Conservation (phyloP, 2,888 invertebrate species). For the Aquatica leii region DNA sequence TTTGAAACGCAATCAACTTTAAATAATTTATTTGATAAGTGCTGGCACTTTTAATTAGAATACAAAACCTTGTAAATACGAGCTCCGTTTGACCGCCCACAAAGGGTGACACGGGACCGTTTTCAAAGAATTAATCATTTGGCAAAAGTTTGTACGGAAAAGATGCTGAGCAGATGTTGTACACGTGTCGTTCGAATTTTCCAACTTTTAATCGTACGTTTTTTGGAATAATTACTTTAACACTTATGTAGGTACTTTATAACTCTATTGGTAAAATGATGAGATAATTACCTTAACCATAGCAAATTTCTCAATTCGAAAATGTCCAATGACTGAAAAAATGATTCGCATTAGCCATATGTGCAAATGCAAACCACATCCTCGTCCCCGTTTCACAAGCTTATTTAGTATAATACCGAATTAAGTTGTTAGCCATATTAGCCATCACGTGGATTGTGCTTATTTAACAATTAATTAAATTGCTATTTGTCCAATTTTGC, state of each 20-base stretch:
- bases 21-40: constrained; percentile 36
- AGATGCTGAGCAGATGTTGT: constrained; percentile 42
- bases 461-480: constrained; percentile 8
- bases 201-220: constrained; percentile 13
- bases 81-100: constrained; percentile 44
- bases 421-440: constrained; percentile 7
- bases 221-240: too few species aligned
- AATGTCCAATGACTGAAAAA: constrained; percentile 19
- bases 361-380: constrained; percentile 25
- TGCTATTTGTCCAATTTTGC: constrained; percentile 5
- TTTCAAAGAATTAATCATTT: constrained; percentile 41
- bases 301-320: constrained; percentile 34
- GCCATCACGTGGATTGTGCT: constrained; percentile 4
- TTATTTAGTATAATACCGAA: constrained; percentile 3
- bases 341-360: constrained; percentile 29
- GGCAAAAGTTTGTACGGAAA: constrained; percentile 36
- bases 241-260: too few species aligned
- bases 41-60: constrained; percentile 39
- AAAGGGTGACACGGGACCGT: constrained; percentile 44
- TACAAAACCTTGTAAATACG: constrained; percentile 23
- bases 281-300: too few species aligned
- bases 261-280: too few species aligned
- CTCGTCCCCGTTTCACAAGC: not conserved
- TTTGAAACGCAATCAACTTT: constrained; percentile 26
- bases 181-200: constrained; percentile 36